Evolutionary conservation across 2,888 invertebrate genomes (phyloP), one percentile per base, ranked within the genome.

Genomic region (Blastobasis lacticolella): DNA sequence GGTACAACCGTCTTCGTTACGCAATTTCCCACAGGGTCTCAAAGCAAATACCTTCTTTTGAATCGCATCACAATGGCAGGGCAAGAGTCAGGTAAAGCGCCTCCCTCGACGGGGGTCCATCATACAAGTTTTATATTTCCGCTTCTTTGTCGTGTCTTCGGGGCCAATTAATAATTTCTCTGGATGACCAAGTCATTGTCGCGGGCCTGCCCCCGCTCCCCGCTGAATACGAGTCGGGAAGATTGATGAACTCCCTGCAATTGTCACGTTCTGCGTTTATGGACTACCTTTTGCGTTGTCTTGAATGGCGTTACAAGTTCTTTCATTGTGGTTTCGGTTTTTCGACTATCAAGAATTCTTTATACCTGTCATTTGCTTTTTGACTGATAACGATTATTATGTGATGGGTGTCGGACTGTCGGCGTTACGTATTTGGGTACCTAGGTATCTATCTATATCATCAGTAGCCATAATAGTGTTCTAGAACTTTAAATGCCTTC

Each of bases 71-170:
- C 86, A 88, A 88, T 81, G 71, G 78, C 62, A 73, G 87, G 86
- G 78, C 87, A 87, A 86, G 86, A 87, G 87, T 88, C 88, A 88
- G 88, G 88, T 88, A 88, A 74, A 81, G 78, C 79, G 78, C 76
- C 73, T 81, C 76, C 58, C 85, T 59, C 86, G 59, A 76, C 81
- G 79, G 88, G 87, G 83, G 78, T 76, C 73, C 78, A 68, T 73
- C 66, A 75, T 73, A 79, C 76, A 80, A 86, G 84, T 87, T 87
- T 87, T 88, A 87, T 88, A 87, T 88, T 85, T 88, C 88, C 88
- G 88, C 79, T 87, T 85, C 87, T 86, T 88, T 88, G 87, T 88
- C 71, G 66, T 71, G 67, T 69, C 68, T 72, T 74, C 70, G 72
- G 68, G 73, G 73, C 78, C 86, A 86, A 87, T 88, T 88, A 87